Base-by-base conservation (phyloP, 2,888 invertebrate species). In the Clostera curtula region DNA sequence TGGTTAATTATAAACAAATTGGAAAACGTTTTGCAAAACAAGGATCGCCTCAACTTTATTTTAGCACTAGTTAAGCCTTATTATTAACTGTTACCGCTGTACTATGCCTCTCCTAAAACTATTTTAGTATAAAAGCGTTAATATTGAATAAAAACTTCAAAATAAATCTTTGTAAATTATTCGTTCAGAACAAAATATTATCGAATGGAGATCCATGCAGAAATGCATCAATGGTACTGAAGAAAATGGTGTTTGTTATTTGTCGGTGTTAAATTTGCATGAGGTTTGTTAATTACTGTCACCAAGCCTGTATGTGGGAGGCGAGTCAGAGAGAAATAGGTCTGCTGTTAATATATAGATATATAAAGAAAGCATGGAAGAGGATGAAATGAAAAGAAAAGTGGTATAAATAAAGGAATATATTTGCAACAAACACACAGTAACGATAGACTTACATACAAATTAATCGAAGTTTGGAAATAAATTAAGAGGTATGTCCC, bases 391-490 rank as follows among this genome's bases (percentile, higher is more conserved):
- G 72, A 80, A 82, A 82, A 83, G 77, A 80, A 75, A 63, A 72
- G 67, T 73, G 69, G 62, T 77, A 73, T 73, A 77, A 82, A 82
- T 77, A 82, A 80, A 80, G 74, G 70, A 77, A 68, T 82, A 80
- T 82, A 83, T 82, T 83, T 82, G 83, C 77, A 82, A 82, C 82
- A 77, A 77, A 80, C 80, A 80, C 82, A 76, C 71, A 69, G 55
- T 79, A 77, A 82, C 82, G 75, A 74, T 63, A 69, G 59, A 69
- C 66, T 77, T 71, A 77, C 64, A 70, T 63, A 67, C 56, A 64
- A 68, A 51, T 56, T 54, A 44, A 59, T 56, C 39, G 55, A 63
- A 56, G 43, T 58, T 48, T 56, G 56, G 53, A 57, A 70, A 69
- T 66, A 70, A 74, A 68, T 68, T 66, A 69, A 60, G 34, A 54